Conservation (phyloP, 2,113 vertebrate species). For the Leptobrachium ailaonicum region DNA sequence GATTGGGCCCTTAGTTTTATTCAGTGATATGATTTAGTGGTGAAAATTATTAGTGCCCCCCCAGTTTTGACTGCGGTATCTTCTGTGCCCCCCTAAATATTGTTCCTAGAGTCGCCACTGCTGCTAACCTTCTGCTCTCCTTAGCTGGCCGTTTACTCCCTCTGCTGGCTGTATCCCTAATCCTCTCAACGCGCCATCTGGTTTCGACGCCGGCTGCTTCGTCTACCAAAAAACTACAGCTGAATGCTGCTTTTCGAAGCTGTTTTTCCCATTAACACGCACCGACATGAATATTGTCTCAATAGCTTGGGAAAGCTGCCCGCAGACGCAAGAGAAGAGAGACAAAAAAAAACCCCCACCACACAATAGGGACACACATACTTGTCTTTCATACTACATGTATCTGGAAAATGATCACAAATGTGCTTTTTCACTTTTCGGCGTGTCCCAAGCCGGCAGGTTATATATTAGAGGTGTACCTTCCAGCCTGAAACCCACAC, state of each 20-base stretch:
- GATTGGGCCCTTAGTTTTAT: too few relatives aligned
- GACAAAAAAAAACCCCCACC: slow-evolving; percentile 19
- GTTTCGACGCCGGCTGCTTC: slow-evolving; percentile 25
- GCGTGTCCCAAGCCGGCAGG: slow-evolving; percentile 23
- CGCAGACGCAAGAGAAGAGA: slow-evolving; percentile 41
- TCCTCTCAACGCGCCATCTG: slow-evolving; percentile 6
- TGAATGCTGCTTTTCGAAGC: background rate
- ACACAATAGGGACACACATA: slow-evolving; percentile 41
- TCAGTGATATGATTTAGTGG: too few relatives aligned
- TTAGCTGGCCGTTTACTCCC: slow-evolving; percentile 7
- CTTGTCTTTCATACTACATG: slow-evolving; percentile 20
- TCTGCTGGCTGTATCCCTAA: background rate
- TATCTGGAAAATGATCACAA: slow-evolving; percentile 41
- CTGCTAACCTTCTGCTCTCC: background rate
- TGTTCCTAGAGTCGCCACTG: too few relatives aligned
- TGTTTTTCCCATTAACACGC: slow-evolving; percentile 57
- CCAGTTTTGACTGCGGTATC: too few relatives aligned
- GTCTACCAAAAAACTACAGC: slow-evolving; percentile 15
- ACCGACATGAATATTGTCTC: slow-evolving; percentile 53
- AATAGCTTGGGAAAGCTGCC: slow-evolving; percentile 25
- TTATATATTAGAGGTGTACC: slow-evolving; percentile 17
- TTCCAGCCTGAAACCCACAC: slow-evolving; percentile 29
- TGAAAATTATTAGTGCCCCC: too few relatives aligned
- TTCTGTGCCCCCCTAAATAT: too few relatives aligned
- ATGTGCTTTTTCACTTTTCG: slow-evolving; percentile 17